Conservation (phyloP, 2,797 vertebrate species). For the Phalloptychus januarius region DNA sequence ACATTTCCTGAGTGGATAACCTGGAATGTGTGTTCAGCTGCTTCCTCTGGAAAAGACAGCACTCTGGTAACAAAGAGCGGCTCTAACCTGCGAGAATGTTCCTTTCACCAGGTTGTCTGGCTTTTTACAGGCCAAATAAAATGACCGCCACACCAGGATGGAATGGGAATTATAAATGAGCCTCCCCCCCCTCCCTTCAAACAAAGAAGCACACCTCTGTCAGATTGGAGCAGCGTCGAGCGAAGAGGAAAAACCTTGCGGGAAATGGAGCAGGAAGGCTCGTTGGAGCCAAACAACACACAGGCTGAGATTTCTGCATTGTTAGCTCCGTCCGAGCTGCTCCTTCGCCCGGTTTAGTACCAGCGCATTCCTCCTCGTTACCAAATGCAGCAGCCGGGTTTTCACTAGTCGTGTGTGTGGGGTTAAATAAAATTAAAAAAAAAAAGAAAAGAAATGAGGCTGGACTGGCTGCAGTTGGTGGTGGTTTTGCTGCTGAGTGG, state of each 20-base stretch:
- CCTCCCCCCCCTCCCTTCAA: slow-evolving; percentile 19
- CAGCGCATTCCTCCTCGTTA: slow-evolving; percentile 6
- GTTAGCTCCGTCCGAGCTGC: background rate
- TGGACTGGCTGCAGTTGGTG: slow-evolving; percentile 57
- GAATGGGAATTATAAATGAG: slow-evolving; percentile 53
- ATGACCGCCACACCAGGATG: slow-evolving; percentile 15
- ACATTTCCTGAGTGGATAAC: slow-evolving; percentile 43
- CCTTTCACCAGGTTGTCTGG: background rate
- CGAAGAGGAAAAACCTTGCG: slow-evolving; percentile 32
- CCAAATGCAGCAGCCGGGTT: slow-evolving; percentile 41
- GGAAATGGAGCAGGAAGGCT: slow-evolving; percentile 74
- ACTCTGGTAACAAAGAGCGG: slow-evolving; percentile 66
- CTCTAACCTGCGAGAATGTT: slow-evolving; percentile 8
- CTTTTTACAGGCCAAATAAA: background rate
- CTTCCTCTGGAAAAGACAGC: slow-evolving; percentile 53
- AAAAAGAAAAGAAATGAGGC: slow-evolving; percentile 68
- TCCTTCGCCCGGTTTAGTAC: slow-evolving; percentile 11
- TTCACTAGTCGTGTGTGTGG: slow-evolving; percentile 5
- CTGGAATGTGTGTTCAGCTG: slow-evolving; percentile 61
- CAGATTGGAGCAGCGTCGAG: slow-evolving; percentile 51
- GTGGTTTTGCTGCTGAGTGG: slow-evolving; percentile 64
- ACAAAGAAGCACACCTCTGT: slow-evolving; percentile 76
- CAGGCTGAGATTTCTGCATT: slow-evolving; percentile 41
- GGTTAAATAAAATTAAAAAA: background rate
- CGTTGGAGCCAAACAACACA: slow-evolving; percentile 45